phyloP scores from a whole-genome alignment of 2,797 vertebrate genomes.

The Trichosurus vulpecula region DNA sequence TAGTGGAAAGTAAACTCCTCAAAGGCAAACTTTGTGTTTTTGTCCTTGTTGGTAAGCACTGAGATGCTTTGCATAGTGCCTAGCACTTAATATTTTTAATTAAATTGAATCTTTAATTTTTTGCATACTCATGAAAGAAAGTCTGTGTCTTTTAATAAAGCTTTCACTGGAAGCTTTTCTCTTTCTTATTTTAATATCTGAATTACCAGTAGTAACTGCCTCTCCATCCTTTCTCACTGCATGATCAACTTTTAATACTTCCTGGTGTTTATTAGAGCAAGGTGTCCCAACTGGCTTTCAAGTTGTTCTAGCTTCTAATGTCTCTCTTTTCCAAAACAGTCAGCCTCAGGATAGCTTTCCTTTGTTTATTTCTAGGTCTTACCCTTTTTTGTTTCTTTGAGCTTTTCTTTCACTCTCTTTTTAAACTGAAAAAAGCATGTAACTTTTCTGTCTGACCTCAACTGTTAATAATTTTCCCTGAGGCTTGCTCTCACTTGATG shows the following conservation, averaged over 20 bases:
- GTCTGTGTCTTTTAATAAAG: background rate
- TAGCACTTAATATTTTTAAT: background rate
- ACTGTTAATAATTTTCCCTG: background rate
- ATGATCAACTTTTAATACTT: background rate
- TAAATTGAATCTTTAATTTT: too few species aligned
- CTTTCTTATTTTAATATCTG: background rate
- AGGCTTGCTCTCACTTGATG: background rate
- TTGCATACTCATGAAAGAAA: background rate
- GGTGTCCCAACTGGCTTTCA: background rate
- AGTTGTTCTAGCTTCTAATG: background rate
- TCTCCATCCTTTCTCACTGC: background rate
- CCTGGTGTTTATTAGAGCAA: background rate
- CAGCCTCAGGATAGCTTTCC: background rate
- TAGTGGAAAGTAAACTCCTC: background rate
- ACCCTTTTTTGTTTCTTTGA: background rate
- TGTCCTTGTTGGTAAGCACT: too few species aligned
- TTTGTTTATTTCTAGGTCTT: background rate
- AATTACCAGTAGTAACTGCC: background rate
- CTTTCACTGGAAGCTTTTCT: background rate
- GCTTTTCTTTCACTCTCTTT: background rate
- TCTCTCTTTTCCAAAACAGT: background rate
- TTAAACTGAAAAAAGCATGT: background rate
- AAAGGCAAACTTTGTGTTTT: background rate
- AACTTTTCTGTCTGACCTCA: background rate
- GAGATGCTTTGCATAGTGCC: too few species aligned